Evolutionary conservation across 2,888 invertebrate genomes (phyloP).

Genomic region (Rhamnusium bicolor): DNA sequence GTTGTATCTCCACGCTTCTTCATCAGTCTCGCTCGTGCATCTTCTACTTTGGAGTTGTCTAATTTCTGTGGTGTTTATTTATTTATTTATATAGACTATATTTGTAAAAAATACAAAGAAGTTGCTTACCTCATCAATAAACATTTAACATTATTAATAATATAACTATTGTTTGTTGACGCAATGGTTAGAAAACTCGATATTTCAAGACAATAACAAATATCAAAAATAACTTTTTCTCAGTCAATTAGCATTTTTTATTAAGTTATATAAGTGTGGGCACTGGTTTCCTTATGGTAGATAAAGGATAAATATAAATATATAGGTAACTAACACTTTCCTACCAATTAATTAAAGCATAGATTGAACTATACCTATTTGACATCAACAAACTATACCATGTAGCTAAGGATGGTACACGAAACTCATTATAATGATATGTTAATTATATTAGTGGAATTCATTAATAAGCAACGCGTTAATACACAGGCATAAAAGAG

Average conservation of each 20-base stretch:
- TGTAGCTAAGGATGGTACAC: slow-evolving; percentile 34
- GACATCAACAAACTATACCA: slow-evolving; percentile 31
- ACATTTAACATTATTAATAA: no score
- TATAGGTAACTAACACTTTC: slow-evolving; percentile 23
- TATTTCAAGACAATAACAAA: neutral
- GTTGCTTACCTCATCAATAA: no score
- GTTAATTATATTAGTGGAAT: slow-evolving; percentile 57
- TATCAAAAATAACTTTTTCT: neutral
- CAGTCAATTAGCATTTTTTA: neutral
- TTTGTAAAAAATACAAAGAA: no score
- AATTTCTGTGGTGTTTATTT: no score
- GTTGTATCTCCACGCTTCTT: no score
- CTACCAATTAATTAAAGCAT: slow-evolving; percentile 35
- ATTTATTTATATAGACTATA: no score
- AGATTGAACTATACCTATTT: slow-evolving; percentile 33
- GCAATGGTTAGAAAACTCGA: no score
- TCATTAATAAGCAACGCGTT: slow-evolving; percentile 61
- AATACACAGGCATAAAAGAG: slow-evolving; percentile 54
- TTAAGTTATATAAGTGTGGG: neutral
- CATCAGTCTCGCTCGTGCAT: no score
- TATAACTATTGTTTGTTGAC: no score
- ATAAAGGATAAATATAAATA: slow-evolving; percentile 16
- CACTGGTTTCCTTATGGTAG: neutral
- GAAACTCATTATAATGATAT: slow-evolving; percentile 53
- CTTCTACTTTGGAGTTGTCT: no score